Base-by-base conservation (phyloP, 2,113 vertebrate species). In the Oenanthe oenanthe region DNA sequence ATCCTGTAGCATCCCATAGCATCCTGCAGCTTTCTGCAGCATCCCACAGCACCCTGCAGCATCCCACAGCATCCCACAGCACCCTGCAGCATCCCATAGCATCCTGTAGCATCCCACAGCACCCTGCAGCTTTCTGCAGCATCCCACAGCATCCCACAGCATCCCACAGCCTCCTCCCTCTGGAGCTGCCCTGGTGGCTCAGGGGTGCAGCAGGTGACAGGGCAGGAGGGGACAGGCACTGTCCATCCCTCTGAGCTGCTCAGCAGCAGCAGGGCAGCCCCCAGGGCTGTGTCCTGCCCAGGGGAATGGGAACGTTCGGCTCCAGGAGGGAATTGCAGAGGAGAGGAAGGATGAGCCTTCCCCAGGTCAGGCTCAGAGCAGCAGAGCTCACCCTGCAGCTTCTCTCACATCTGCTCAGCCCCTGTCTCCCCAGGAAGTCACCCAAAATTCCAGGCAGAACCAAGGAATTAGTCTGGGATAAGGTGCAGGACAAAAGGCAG, bases 301-400 rank as follows among this genome's bases (percentile, higher is more conserved):
- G 75, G 20, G 10, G 12, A 32, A 4, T 3, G 7, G 7, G 32
- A 40, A 8, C 0, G 13, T 9, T 51, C 2, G 0, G 61, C 31
- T 53, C 9, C 13, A 13, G 57, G 25, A 2, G 9, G 22, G n/a
- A 51, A 71, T 1, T 1, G n/a, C 31, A 47, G 51, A 75, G 61
- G 26, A 16, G 4, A 60, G 38, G 12, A 8, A 10, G 31, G 1
- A 2, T 4, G 2, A 73, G 20, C 26, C 9, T 13, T 38, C 12
- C 58, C 24, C 5, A 1, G 53, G 1, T 18, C 45, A 8, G 20
- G 3, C 31, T 25, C 42, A 4, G 22, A n/a, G 38, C 45, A 36
- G 66, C 66, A 51, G 66, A 62, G 61, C 82, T 75, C 62, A 13
- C 21, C 57, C 83, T 25, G 45, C 75, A 53, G 31, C 60, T 29